Evolutionary conservation across 2,797 vertebrate species (phyloP).

Genomic region (Micromesistius poutassou): DNA sequence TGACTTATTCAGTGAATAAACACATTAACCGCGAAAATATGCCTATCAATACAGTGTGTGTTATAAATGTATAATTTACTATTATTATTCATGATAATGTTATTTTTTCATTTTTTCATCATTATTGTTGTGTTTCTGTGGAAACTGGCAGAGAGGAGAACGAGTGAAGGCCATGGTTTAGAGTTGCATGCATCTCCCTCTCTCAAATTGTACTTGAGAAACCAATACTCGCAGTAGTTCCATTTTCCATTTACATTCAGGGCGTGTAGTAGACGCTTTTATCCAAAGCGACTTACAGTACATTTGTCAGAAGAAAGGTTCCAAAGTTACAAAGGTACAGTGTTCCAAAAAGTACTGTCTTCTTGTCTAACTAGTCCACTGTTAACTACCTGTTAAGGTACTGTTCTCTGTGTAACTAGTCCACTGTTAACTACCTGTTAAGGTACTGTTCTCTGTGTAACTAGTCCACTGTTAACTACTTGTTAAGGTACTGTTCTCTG

Average conservation of each 20-base stretch:
- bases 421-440: too few relatives aligned
- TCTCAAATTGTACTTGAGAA: background rate
- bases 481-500: background rate
- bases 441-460: too few relatives aligned
- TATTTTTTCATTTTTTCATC: background rate
- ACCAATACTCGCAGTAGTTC: background rate
- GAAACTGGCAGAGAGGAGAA: background rate
- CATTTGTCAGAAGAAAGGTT: too few relatives aligned
- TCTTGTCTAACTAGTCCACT: background rate
- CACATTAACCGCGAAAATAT: background rate
- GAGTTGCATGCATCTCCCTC: background rate
- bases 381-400: too few relatives aligned
- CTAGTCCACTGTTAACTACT: too few relatives aligned
- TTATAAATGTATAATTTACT: background rate
- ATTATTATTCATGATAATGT: background rate
- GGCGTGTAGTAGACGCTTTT: too few relatives aligned
- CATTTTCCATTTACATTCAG: background rate
- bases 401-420: too few relatives aligned
- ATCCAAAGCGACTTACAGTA: too few relatives aligned
- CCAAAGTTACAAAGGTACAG: too few relatives aligned
- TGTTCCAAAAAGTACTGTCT: background rate
- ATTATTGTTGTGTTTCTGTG: background rate
- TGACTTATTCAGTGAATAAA: background rate
- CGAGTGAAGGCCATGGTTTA: background rate
- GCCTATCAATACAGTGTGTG: background rate